These are phyloP conservation scores for Neodiprion virginianus DNA, from an alignment of 1,140 invertebrate genomes.

Conservation along the genomic window DNA sequence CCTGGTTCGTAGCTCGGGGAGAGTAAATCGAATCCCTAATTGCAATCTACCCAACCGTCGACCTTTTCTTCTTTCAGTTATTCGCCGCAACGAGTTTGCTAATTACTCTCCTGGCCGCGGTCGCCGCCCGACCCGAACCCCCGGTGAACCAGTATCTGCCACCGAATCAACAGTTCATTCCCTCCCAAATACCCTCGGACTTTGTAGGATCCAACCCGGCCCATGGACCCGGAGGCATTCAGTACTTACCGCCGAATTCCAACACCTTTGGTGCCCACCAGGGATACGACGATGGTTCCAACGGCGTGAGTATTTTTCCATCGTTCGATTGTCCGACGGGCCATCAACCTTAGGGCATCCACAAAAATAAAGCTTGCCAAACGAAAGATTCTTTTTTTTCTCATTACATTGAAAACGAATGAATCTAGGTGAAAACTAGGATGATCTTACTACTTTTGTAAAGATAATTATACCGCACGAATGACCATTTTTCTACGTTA, in stretches of 20 bases:
- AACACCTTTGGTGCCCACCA: slow-evolving; percentile 39
- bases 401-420: background rate
- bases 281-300: slow-evolving; percentile 53
- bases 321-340: slow-evolving; percentile 29
- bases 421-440: no score
- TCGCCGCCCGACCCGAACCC: slow-evolving; percentile 44
- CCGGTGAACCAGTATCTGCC: slow-evolving; percentile 64
- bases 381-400: slow-evolving; percentile 36
- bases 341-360: slow-evolving; percentile 44
- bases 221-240: slow-evolving; percentile 54
- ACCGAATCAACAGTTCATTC: slow-evolving; percentile 55
- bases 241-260: slow-evolving; percentile 62
- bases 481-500: no score
- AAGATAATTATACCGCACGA: background rate
- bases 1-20: no score
- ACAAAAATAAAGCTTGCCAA: slow-evolving; percentile 47
- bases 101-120: background rate
- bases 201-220: slow-evolving; percentile 24
- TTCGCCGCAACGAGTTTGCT: background rate
- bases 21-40: no score
- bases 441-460: background rate
- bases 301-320: slow-evolving; percentile 52
- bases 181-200: slow-evolving; percentile 28
- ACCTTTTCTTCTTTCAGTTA: background rate
- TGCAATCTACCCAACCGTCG: no score